These are phyloP conservation scores for Trinectes maculatus DNA, from an alignment of 2,113 vertebrate species.

Conservation along the genomic window DNA sequence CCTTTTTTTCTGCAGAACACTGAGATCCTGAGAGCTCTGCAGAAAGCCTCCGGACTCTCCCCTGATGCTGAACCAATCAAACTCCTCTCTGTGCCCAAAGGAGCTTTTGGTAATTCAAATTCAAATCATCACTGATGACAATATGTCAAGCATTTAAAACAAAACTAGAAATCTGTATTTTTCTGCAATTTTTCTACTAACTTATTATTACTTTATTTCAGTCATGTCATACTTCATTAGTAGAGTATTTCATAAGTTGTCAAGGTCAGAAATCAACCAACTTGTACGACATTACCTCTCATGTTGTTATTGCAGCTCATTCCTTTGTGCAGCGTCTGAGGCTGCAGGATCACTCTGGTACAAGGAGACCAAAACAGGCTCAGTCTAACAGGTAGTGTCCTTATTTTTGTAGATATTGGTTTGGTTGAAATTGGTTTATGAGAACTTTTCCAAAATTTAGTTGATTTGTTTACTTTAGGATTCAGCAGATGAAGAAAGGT, in stretches of 20 bases:
- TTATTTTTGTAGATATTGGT: not conserved
- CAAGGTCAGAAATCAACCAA: not conserved
- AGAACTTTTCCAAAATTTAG: not conserved
- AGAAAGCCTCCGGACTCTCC: conserved; percentile 80
- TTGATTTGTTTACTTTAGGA: conserved; percentile 50
- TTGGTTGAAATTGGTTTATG: not conserved
- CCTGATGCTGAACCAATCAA: conserved; percentile 73
- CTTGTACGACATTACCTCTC: not conserved
- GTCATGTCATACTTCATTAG: not conserved
- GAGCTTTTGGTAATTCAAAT: conserved; percentile 65
- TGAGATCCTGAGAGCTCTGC: conserved; percentile 88
- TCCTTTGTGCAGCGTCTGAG: conserved; percentile 77
- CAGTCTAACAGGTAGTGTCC: conserved; percentile 74
- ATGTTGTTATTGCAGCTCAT: conserved; percentile 54
- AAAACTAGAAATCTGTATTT: no score
- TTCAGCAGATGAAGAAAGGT: conserved; percentile 80
- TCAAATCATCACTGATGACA: not conserved
- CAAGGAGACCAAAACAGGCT: conserved; percentile 81
- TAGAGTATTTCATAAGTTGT: not conserved
- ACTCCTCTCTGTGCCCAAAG: conserved; percentile 76
- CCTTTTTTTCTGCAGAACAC: conserved; percentile 82
- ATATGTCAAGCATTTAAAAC: no score
- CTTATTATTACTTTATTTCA: no score
- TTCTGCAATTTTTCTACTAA: no score
- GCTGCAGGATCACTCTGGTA: conserved; percentile 76